Evolutionary conservation across 2,797 vertebrate species (phyloP), one percentile per base, ranked within the genome.

Genomic region (Siniperca undulata): DNA sequence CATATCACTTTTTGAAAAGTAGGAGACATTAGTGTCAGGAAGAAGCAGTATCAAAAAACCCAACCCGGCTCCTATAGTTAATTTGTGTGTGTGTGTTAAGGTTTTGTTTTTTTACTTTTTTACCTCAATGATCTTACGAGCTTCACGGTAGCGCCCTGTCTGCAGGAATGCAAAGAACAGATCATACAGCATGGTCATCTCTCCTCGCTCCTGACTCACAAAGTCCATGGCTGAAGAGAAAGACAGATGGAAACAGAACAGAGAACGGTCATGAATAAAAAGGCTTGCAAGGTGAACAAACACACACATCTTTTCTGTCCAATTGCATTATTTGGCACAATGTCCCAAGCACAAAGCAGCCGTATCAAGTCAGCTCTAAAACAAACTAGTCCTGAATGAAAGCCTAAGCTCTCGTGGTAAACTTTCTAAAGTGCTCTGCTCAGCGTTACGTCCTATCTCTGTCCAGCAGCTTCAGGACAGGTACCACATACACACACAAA

Each of bases 61-160:
- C 24, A 52, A 59, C 17, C 52, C 11, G 52, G 10, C 34, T 50
- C 17, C 3, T 4, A 16, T 1, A 34, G 52, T 44, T 27, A 12
- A 24, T 65, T 7, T 50, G 42, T 44, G 12, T 65, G 40, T 34
- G 27, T 89, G 89, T 44, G 12, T 44, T 10, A 14, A 13, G 10
- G 16, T 7, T 52, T 3, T 42, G 12, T 42, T 30, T 30, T 30
- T 30, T 30, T 3, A 27, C 27, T 27, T 30, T 10, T 92, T 72
- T 88, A 99, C 98, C 98, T 99, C 98, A 22, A 98, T 95, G 94
- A 99, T 97, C 94, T 97, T 99, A 81, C 96, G 97, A 88, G 98
- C 98, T 91, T 99, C 98, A 65, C 93, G 97, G 95, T 97, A 97
- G 90, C 97, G 98, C 83, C 96, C 97, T 0, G 97, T 97, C 88